Base-by-base conservation (phyloP, 2,797 vertebrate species). In the Sorex maritimensis region DNA sequence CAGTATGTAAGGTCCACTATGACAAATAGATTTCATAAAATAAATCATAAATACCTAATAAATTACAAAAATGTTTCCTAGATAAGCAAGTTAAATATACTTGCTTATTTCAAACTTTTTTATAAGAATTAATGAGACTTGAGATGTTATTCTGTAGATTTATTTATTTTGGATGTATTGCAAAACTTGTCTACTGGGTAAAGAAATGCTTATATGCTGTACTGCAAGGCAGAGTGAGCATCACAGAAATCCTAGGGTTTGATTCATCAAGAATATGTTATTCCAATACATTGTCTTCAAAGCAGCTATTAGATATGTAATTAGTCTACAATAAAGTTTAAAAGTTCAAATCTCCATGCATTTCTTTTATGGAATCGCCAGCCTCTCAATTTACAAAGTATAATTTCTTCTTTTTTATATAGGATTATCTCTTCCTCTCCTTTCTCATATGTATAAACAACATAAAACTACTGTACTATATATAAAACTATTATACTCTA, bases 61-160 rank as follows among this genome's bases (percentile, higher is more conserved):
- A 80, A 24, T 24, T 68, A 44, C 74, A 44, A 46, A 5, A 65
- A 68, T 82, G 13, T 52, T 81, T 69, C 13, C 8, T 84, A 89
- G 17, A 6, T 44, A 78, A 84, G 49, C 12, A 65, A 17, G 30
- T 21, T 69, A 46, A 73, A 63, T 0, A 58, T 55, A 55, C 19
- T 44, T 7, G 3, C 30, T 79, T 74, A 92, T 80, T 52, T 68
- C 80, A 92, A 72, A 52, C 65, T 75, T 83, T 83, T 41, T 24
- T 21, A 28, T 65, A 71, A 69, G n/a, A 95, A 58, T 91, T 72
- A 77, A 83, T 69, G 44, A 81, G 17, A 7, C 13, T 61, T 79
- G 14, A 38, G 28, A 61, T 34, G 81, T 90, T 82, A 21, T 83
- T 17, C 49, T 30, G 4, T 24, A 90, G 4, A 23, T 74, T 34